A percentile compares a stretch with the other conserved stretches of the same genome.
Conservation (phyloP, 2,113 vertebrate species). For the Oreochromis aureus region DNA sequence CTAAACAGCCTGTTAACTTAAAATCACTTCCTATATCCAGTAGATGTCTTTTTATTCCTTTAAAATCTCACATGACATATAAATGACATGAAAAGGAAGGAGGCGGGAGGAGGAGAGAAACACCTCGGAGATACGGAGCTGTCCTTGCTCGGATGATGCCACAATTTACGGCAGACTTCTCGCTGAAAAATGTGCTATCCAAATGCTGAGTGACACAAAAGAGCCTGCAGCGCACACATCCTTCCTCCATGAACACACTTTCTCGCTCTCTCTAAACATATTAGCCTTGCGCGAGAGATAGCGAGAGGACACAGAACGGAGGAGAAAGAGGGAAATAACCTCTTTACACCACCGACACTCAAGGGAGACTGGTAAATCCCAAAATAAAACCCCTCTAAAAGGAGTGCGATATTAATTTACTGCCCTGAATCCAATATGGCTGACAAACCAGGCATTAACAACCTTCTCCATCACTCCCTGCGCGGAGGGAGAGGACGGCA, state of each 20-base stretch:
- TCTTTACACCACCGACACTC: conserved; percentile 54
- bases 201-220: conserved; percentile 37
- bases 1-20: conserved; percentile 9
- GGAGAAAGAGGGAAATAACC: conserved; percentile 56
- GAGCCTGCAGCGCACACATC: conserved; percentile 26
- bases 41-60: not conserved
- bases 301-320: conserved; percentile 6
- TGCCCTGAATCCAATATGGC: conserved; percentile 64
- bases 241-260: conserved; percentile 5
- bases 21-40: not conserved
- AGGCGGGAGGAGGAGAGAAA: not conserved
- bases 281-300: conserved; percentile 25
- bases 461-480: conserved; percentile 52
- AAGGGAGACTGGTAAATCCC: conserved; percentile 62
- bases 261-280: conserved; percentile 49
- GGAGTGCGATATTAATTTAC: conserved; percentile 69
- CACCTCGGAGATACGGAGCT: not conserved
- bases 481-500: conserved; percentile 16
- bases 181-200: conserved; percentile 22
- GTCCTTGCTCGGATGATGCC: conserved; percentile 22
- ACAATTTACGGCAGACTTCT: conserved; percentile 7
- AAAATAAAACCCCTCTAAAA: conserved; percentile 63
- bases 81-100: not conserved
- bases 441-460: conserved; percentile 60
- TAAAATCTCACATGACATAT: not conserved